Evolutionary conservation across 2,113 vertebrate species (phyloP).

Genomic region (Cephalopholis sonnerati): DNA sequence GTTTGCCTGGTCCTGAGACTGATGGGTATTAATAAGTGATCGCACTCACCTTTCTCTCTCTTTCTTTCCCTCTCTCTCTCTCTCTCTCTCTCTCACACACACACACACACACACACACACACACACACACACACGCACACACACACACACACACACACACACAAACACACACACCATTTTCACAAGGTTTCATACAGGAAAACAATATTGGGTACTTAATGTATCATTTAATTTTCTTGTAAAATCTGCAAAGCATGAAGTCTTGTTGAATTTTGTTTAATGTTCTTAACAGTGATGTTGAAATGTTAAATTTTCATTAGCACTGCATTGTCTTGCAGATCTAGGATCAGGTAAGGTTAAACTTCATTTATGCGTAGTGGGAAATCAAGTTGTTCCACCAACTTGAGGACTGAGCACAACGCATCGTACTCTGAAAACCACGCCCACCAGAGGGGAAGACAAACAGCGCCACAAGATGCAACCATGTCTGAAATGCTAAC

Average conservation of each 20-base stretch:
- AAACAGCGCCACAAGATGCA: too few relatives aligned
- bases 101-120: neutral
- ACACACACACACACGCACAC: neutral
- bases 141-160: neutral
- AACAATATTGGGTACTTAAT: neutral
- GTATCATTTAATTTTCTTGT: neutral
- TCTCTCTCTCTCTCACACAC: neutral
- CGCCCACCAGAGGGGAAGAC: too few relatives aligned
- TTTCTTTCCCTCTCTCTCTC: neutral
- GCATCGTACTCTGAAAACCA: too few relatives aligned
- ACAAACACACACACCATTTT: neutral
- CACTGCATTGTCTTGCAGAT: neutral
- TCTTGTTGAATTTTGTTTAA: neutral
- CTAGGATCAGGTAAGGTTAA: neutral
- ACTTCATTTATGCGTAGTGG: neutral
- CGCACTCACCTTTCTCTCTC: constrained; percentile 31
- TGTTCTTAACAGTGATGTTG: neutral
- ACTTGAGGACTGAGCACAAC: too few relatives aligned
- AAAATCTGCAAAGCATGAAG: neutral
- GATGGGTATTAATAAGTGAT: constrained; percentile 46
- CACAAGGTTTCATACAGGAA: neutral
- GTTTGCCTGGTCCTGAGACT: constrained; percentile 31
- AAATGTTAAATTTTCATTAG: neutral
- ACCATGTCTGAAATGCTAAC: too few relatives aligned
- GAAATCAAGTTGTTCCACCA: neutral